Evolutionary conservation across 2,113 vertebrate species (phyloP), one percentile per base, ranked within the genome.

Genomic region (Sarotherodon lohbergeri): DNA sequence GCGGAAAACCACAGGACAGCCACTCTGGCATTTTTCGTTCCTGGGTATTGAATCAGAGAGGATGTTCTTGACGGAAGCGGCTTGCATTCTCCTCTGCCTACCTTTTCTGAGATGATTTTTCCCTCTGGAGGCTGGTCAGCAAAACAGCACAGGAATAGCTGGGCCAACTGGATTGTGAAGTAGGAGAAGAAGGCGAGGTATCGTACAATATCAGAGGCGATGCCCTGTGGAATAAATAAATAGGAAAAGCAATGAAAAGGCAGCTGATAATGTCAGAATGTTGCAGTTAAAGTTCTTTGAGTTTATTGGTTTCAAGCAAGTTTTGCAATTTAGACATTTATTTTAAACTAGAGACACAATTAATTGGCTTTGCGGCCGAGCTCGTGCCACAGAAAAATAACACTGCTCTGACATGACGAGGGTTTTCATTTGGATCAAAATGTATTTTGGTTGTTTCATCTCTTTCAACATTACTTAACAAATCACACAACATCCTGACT

Each of bases 121-220:
- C 96, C 96, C 89, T 96, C 97, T 2, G 98, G 97, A 41, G 96
- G 94, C 5, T 85, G 95, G 92, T 99, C 98, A 9, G 95, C 96
- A 57, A 98, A 96, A 93, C 97, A 98, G 91, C 97, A 98, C 48
- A 99, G 92, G 84, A 97, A 93, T 9, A 99, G 95, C 88, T 98
- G 96, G 6, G 92, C 96, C 89, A 96, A 82, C 73, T 98, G 97
- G 90, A 99, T 95, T 27, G 86, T 90, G 87, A 97, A 96, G 88
- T 97, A 97, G 54, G 97, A 92, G 91, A 97, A 98, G 88, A 97
- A 96, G 39, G 96, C 94, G 78, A 98, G n/a, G 10, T 98, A 97
- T 56, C 80, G 93, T 48, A 98, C 97, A 8, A 88, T 91, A 79
- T 98, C 97, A 1, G 96, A 94, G 61, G 89, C 80, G 54, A 98